Evolutionary conservation across 1,140 invertebrate genomes (phyloP).

Genomic region (Planococcus citri): DNA sequence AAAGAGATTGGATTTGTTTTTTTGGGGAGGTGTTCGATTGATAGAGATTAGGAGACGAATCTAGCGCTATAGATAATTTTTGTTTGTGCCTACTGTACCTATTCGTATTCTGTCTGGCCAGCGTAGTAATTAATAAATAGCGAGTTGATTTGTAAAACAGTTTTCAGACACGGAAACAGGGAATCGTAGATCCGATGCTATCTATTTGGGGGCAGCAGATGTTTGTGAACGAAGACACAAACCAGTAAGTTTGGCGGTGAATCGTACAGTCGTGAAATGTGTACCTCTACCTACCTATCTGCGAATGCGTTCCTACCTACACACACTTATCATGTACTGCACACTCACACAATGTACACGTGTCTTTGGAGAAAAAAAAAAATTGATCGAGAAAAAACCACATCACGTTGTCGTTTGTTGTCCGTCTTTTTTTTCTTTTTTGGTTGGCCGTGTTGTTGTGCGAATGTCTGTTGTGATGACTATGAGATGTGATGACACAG

Average conservation of each 20-base stretch:
- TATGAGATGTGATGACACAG: too few relatives aligned
- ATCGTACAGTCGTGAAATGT: slow-evolving; percentile 15
- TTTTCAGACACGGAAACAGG: slow-evolving; percentile 89
- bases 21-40: too few relatives aligned
- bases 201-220: slow-evolving; percentile 94
- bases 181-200: slow-evolving; percentile 92
- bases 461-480: too few relatives aligned
- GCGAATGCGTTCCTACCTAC: not conserved
- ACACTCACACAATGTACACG: too few relatives aligned
- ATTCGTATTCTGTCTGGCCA: not conserved
- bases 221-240: slow-evolving; percentile 89
- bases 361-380: too few relatives aligned
- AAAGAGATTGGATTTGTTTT: too few relatives aligned
- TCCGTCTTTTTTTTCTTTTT: too few relatives aligned
- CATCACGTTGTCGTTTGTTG: not conserved
- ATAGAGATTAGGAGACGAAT: too few relatives aligned
- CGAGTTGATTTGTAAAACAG: slow-evolving; percentile 38
- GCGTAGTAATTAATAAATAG: slow-evolving; percentile 9
- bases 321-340: slow-evolving; percentile 11
- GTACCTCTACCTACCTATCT: not conserved
- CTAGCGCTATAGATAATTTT: not conserved
- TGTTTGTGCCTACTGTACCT: not conserved
- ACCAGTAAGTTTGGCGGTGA: slow-evolving; percentile 63
- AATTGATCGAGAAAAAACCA: not conserved
- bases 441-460: too few relatives aligned